These are phyloP conservation scores for Pachyrhynchus sulphureomaculatus DNA, from an alignment of 1,140 invertebrate species.

Conservation along the genomic window DNA sequence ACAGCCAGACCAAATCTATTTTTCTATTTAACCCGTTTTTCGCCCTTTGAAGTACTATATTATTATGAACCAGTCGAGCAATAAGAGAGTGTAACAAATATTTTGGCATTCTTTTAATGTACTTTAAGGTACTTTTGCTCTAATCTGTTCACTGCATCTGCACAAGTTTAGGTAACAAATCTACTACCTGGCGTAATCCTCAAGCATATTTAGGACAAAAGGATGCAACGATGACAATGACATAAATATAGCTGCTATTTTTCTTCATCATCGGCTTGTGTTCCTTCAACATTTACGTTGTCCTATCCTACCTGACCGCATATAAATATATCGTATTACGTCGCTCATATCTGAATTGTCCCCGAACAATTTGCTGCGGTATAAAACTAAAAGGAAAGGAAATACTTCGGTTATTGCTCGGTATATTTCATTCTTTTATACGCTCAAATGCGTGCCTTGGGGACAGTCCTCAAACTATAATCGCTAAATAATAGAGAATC, in stretches of 20 bases:
- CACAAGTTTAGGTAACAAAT: conserved; percentile 16
- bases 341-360: conserved; percentile 29
- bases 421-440: conserved; percentile 18
- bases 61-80: no score
- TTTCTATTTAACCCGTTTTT: no score
- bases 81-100: background rate
- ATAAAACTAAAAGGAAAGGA: conserved; percentile 24
- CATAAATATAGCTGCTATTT: conserved; percentile 24
- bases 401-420: conserved; percentile 23
- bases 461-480: conserved; percentile 18
- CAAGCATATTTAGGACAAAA: conserved; percentile 33
- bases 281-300: conserved; percentile 5
- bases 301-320: conserved; percentile 27
- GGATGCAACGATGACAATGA: conserved; percentile 31
- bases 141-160: conserved; percentile 17
- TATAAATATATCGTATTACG: conserved; percentile 28
- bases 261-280: conserved; percentile 12
- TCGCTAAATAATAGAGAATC: conserved; percentile 13
- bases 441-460: conserved; percentile 7
- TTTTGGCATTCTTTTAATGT: background rate
- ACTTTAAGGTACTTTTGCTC: background rate
- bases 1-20: no score
- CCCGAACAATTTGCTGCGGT: conserved; percentile 28
- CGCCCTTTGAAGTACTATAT: no score
- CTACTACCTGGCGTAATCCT: conserved; percentile 27